Evolutionary conservation across 2,888 invertebrate genomes (phyloP), one percentile per base, ranked within the genome.

Genomic region (Melinaea marsaeus): DNA sequence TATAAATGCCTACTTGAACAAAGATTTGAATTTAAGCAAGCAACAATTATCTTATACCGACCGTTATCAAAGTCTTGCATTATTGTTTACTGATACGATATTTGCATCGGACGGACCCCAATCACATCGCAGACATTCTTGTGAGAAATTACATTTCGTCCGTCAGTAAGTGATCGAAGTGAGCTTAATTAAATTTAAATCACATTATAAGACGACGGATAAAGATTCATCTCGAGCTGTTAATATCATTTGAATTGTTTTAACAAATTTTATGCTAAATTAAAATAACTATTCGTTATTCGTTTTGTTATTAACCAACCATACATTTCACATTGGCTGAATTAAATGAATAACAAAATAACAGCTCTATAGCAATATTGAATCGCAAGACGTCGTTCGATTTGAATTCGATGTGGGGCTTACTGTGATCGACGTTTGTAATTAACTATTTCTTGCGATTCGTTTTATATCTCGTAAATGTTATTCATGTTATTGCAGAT

Each of bases 121-220:
- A 72, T 78, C 78, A 77, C 67, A 73, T 74, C 74, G 75, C 76
- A 70, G 72, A 76, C 75, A 80, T 81, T 77, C 79, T 71, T 58
- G 62, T 33, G 65, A 62, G 70, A 71, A 74, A 75, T 78, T 75
- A 72, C 76, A 71, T 61, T 70, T 71, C 74, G 77, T 74, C 71
- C 77, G 77, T 79, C 80, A 76, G 70, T 71, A 74, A 70, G 79
- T 78, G 77, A 85, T 86, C 85, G 86, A 87, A 83, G 79, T 74
- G 74, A 72, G 73, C 82, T 85, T 78, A 79, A 89, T 89, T 88
- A 88, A 89, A 89, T 86, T 79, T 84, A 79, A 86, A 87, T 86
- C 88, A 86, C 87, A 88, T 88, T 87, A 85, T 84, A 78, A 81
- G 81, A 58, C 54, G 62, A 60, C 3, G 9, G 42, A 3, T 37